phyloP scores from a whole-genome alignment of 92 coral and sea anemone species.

The Heteractis magnifica region DNA sequence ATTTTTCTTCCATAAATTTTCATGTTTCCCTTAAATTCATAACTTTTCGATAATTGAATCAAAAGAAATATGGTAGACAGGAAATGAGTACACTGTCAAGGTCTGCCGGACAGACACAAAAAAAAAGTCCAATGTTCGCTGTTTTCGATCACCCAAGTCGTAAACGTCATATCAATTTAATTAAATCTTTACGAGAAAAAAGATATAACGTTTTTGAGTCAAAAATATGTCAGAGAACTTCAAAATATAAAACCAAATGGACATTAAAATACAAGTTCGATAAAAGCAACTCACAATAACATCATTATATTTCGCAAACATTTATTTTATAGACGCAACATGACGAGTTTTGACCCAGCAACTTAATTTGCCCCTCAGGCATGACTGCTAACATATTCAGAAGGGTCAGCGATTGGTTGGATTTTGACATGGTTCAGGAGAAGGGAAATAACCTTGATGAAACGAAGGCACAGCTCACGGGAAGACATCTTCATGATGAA shows the following conservation, averaged over 20 bases:
- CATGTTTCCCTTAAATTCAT: too few species aligned
- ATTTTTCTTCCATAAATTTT: too few species aligned
- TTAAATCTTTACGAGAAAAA: not conserved
- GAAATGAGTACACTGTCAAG: too few species aligned
- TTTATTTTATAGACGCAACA: not conserved
- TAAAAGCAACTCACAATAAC: not conserved
- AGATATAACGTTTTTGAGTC: not conserved
- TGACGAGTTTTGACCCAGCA: not conserved
- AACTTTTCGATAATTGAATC: too few species aligned
- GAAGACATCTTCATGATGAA: not conserved
- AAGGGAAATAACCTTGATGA: constrained; percentile 3
- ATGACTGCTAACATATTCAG: not conserved
- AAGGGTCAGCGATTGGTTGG: not conserved
- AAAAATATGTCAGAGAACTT: not conserved
- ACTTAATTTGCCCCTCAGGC: not conserved
- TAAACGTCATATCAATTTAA: not conserved
- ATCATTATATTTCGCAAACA: not conserved
- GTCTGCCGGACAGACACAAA: too few species aligned
- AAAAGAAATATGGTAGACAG: too few species aligned
- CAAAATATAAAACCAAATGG: not conserved
- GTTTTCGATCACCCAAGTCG: too few species aligned
- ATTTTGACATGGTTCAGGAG: not conserved
- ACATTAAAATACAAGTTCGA: not conserved
- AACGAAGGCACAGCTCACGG: not conserved
- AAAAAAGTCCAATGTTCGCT: too few species aligned